Evolutionary conservation across 2,888 invertebrate genomes (phyloP), one percentile per base, ranked within the genome.

Genomic region (Leptinotarsa juncta): DNA sequence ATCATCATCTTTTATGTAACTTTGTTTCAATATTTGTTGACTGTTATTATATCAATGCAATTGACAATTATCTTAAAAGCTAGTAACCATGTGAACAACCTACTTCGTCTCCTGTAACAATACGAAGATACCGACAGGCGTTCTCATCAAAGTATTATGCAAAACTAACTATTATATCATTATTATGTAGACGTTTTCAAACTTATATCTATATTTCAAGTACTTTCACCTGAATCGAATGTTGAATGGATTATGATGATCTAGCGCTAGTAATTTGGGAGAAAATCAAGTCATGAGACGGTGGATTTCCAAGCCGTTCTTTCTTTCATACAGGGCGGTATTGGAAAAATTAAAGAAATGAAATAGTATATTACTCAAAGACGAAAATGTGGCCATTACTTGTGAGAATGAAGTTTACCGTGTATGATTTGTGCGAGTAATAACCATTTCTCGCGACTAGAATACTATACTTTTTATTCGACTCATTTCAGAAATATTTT

Each of bases 211-310:
- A 26, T 10, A 4, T 26, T 26, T 42, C 62, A 62, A 62, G 32
- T 32, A 62, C 62, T 62, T 62, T 62, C 62, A 62, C 62, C 42
- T 42, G 62, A 42, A 42, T n/a, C 62, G 62, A 62, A 62, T 62
- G 42, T 12, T 32, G 62, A 62, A 62, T 62, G 26, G 42, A 62
- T 62, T 62, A 42, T 23, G 23, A 57, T 57, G 18, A 18, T 53
- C 18, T 18, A 10, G 18, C 18, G 53, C 3, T 53, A 23, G 32
- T 62, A 42, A 42, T 32, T 62, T 42, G 32, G 7, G 62, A 62
- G 26, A 42, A 62, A 62, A 62, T 62, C 4, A 62, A 62, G 26
- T n/a, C 32, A 62, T 62, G 12, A 62, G 32, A 62, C 42, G 32
- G 16, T n/a, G 7, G 4, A 32, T 18, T 62, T 16, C 5, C 32